A percentile compares a stretch with the other conserved stretches of the same genome.
These are phyloP conservation scores for Falco concolor DNA, from an alignment of 2,797 vertebrate species.

Conservation along the genomic window DNA sequence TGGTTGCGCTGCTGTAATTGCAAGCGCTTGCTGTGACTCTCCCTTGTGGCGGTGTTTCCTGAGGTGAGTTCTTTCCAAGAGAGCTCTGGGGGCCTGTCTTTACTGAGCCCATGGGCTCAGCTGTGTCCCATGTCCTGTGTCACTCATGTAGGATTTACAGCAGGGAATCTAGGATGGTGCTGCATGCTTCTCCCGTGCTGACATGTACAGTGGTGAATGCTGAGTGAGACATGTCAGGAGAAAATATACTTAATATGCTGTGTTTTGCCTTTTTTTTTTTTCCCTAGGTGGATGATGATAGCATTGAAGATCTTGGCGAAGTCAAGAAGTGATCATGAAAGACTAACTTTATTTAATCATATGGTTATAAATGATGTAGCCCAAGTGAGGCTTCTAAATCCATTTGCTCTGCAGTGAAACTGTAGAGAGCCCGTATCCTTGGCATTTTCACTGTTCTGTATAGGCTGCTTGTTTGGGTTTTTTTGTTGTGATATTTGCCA, in stretches of 20 bases:
- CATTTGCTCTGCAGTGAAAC: slow-evolving; percentile 85
- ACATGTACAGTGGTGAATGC: fast-evolving
- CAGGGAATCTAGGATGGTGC: not conserved
- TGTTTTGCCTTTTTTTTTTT: not conserved
- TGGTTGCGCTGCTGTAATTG: not conserved
- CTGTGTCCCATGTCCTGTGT: not conserved
- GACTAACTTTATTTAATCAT: slow-evolving; percentile 73
- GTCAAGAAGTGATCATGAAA: slow-evolving; percentile 92
- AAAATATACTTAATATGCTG: not conserved
- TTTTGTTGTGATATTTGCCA: slow-evolving; percentile 83
- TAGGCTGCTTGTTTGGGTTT: slow-evolving; percentile 80
- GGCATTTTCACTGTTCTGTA: slow-evolving; percentile 80
- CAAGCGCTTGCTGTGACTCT: not conserved
- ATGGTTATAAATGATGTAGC: slow-evolving; percentile 68
- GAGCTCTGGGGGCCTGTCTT: not conserved
- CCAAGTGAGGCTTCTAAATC: slow-evolving; percentile 81
- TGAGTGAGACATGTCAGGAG: not conserved
- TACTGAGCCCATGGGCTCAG: not conserved
- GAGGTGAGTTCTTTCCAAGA: not conserved
- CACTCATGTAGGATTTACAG: not conserved
- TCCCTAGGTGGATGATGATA: slow-evolving; percentile 92
- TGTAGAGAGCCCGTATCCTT: slow-evolving; percentile 76
- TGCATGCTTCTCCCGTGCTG: not conserved
- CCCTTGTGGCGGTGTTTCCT: not conserved
- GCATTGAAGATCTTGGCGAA: slow-evolving; percentile 97